These are phyloP conservation scores for Tamias sibiricus DNA, from an alignment of 2,113 vertebrate species.

Conservation along the genomic window DNA sequence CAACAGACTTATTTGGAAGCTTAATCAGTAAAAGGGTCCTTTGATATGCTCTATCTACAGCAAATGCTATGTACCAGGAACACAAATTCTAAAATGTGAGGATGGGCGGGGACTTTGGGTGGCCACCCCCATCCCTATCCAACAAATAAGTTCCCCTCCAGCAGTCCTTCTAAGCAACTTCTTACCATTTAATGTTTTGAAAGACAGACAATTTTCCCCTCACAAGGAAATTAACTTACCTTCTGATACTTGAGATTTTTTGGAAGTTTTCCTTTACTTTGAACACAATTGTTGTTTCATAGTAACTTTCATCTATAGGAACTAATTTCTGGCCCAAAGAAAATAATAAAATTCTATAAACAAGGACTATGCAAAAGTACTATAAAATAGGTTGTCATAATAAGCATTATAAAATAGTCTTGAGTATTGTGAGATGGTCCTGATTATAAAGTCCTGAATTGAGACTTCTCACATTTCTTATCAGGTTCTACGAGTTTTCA, in stretches of 20 bases:
- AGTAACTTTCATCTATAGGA: background rate
- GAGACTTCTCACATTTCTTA: background rate
- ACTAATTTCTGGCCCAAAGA: background rate
- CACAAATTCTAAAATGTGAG: background rate
- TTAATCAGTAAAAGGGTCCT: background rate
- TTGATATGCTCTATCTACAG: background rate
- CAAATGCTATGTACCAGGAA: background rate
- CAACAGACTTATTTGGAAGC: background rate
- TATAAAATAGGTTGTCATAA: background rate
- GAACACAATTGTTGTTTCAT: background rate
- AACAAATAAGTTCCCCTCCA: background rate
- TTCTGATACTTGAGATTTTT: background rate
- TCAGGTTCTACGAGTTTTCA: background rate
- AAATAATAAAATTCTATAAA: background rate
- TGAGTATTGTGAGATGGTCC: background rate
- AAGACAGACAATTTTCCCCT: background rate
- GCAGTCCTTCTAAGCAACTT: background rate
- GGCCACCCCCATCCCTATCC: background rate
- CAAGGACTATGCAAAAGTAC: background rate
- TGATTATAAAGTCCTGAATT: background rate
- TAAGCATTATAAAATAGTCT: slow-evolving; percentile 24
- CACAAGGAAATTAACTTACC: background rate
- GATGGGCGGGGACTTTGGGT: background rate
- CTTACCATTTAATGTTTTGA: background rate
- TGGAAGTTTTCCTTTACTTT: background rate